These are phyloP conservation scores for Brassicogethes aeneus DNA, from an alignment of 2,888 invertebrate genomes.

Conservation along the genomic window DNA sequence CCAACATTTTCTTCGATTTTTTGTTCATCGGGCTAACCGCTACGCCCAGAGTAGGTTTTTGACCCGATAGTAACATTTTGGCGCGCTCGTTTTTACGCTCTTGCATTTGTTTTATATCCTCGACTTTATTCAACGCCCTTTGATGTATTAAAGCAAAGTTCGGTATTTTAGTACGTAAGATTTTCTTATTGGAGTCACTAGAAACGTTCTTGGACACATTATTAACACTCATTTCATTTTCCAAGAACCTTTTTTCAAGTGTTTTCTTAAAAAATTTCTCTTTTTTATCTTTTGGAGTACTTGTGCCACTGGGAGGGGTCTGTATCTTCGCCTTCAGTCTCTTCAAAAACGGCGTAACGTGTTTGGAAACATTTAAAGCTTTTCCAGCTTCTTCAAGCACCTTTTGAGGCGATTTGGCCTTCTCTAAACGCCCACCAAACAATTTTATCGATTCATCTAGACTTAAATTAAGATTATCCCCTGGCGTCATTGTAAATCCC, in stretches of 20 bases:
- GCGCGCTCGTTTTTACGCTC: conserved; percentile 43
- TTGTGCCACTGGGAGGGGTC: background rate
- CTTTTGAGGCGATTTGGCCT: background rate
- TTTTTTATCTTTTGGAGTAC: background rate
- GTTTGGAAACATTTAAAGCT: background rate
- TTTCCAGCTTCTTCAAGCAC: background rate
- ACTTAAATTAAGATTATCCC: conserved; percentile 1
- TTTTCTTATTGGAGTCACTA: conserved; percentile 18
- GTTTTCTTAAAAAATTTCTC: background rate
- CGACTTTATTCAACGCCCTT: conserved; percentile 56
- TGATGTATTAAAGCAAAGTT: conserved; percentile 62
- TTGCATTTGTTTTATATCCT: conserved; percentile 56
- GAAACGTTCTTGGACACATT: background rate
- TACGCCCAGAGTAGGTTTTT: conserved; percentile 17
- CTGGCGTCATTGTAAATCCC: too few species aligned
- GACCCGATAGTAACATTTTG: conserved; percentile 33
- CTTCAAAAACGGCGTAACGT: background rate
- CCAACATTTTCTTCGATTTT: conserved; percentile 3
- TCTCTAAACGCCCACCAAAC: background rate
- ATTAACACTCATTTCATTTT: background rate
- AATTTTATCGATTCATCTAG: background rate
- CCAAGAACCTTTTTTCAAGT: background rate
- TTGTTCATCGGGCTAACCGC: conserved; percentile 1
- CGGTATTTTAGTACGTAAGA: conserved; percentile 45
- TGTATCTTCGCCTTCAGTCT: background rate